A percentile compares a stretch with the other conserved stretches of the same genome.
Conservation (phyloP, 2,888 invertebrate species). For the Orthosia incerta region DNA sequence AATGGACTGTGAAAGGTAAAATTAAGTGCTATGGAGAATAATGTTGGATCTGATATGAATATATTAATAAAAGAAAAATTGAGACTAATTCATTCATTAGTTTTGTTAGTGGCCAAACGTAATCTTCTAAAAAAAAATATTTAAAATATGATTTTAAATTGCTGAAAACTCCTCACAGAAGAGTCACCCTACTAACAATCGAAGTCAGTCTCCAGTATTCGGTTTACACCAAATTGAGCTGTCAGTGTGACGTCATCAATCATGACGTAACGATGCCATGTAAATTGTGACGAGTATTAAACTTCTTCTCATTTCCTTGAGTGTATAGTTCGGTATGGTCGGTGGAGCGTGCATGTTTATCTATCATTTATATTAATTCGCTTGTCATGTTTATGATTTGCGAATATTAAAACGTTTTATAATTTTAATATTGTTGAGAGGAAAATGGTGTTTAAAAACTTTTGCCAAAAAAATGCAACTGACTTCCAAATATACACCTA, state of each 20-base stretch:
- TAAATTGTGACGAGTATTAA: constrained; percentile 78
- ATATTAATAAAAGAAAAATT: no score
- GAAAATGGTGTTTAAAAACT: not conserved
- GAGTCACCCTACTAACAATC: constrained; percentile 72
- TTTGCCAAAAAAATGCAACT: no score
- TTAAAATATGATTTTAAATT: not conserved
- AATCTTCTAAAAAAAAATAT: no score
- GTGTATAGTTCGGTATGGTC: constrained; percentile 66
- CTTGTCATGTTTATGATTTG: constrained; percentile 41
- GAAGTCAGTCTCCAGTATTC: constrained; percentile 72
- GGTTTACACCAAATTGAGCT: constrained; percentile 84
- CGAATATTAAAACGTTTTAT: not conserved
- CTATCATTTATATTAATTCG: constrained; percentile 61
- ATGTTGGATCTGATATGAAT: no score
- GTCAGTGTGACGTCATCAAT: constrained; percentile 77
- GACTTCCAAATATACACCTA: no score
- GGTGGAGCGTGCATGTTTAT: constrained; percentile 55
- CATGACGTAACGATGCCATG: constrained; percentile 82
- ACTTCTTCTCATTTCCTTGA: constrained; percentile 77
- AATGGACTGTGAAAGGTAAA: no score
- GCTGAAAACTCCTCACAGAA: not conserved
- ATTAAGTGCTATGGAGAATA: no score
- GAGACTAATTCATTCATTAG: no score
- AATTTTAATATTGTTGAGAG: not conserved
- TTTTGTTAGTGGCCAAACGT: no score